Conservation (phyloP, 2,113 vertebrate genomes). For the Ceyx melanurus region DNA sequence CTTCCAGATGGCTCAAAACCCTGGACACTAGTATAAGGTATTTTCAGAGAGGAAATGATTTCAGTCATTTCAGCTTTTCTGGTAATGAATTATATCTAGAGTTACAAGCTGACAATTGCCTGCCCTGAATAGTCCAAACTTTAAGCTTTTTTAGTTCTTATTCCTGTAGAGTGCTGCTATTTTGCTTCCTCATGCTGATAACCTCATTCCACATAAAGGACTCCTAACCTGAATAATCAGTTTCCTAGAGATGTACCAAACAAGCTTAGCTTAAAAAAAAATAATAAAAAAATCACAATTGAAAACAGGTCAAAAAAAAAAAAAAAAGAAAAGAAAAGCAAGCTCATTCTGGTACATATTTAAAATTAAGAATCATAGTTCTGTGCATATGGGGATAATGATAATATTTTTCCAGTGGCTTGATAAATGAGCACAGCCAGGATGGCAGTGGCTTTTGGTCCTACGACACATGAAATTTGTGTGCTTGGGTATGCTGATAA, state of each 20-base stretch:
- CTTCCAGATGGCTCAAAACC: not conserved
- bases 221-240: not conserved
- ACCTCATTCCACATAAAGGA: not conserved
- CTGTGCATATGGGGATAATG: not conserved
- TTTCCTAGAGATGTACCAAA: not conserved
- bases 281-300: not conserved
- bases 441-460: not conserved
- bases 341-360: not conserved
- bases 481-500: not conserved
- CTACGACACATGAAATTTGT: not conserved
- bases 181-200: not conserved
- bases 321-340: not conserved
- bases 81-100: not conserved
- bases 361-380: not conserved
- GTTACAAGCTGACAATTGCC: not conserved
- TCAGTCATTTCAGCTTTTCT: not conserved
- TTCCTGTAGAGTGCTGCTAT: not conserved
- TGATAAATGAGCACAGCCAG: not conserved
- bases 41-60: not conserved
- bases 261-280: not conserved
- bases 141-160: not conserved
- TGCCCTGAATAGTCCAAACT: not conserved
- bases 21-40: not conserved
- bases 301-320: not conserved
- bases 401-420: not conserved